Evolutionary conservation across 2,888 invertebrate genomes (phyloP), one percentile per base, ranked within the genome.

Genomic region (Gryllus longicercus): DNA sequence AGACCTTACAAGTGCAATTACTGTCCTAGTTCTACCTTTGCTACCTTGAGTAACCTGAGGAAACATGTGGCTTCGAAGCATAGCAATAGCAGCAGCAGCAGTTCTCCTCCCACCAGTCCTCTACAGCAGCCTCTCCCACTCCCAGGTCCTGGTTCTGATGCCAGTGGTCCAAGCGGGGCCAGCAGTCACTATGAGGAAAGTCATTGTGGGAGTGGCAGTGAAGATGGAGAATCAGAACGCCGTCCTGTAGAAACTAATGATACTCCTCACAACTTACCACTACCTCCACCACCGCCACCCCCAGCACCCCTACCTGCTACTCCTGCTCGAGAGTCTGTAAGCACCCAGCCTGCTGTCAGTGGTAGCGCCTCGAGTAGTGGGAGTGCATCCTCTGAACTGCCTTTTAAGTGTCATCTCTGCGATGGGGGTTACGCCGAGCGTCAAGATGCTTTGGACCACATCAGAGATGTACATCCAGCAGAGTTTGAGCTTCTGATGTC

Each of bases 391-490:
- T 90, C 91, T 2, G 94, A 94, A 83, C 87, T 95, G 79, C 95
- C 95, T 11, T 97, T 94, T 88, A 96, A 96, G 87, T 98, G 98
- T 85, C 96, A 97, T 87, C 89, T 98, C 1, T 98, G 98, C 86
- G 97, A 97, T 84, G 93, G 92, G 12, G 95, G 96, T 0, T 97
- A 94, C 85, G 90, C 91, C 0, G 94, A 94, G 76, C 90, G 97
- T 3, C 90, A 92, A 81, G 94, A 93, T 23, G 95, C 96, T 38
- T 88, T 97, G 82, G 93, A 93, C 51, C 97, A 97, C 85, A 93
- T 96, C 83, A 93, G 93, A 83, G 89, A 91, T 38, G 89, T 89
- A 75, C 97, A 97, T 85, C 87, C 91, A 0, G 89, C 92, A 10
- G 96, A 96, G 83, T 97, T 95, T 86, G 92, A 93, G 74, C 90